Evolutionary conservation across 2,888 invertebrate species (phyloP).

Genomic region (Cotesia congregata): DNA sequence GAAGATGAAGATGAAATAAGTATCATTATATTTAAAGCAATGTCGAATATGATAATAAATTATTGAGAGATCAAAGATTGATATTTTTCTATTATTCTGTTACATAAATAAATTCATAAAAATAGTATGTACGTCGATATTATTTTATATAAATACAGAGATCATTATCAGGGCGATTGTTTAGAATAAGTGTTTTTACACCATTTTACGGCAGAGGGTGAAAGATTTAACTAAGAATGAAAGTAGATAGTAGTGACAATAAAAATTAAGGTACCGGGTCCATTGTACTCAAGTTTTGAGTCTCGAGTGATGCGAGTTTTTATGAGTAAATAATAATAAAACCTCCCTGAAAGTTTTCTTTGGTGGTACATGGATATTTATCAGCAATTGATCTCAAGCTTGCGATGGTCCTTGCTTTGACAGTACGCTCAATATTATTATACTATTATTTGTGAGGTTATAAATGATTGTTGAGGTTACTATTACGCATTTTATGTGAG

Average conservation of each 20-base stretch:
- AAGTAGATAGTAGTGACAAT: conserved; percentile 40
- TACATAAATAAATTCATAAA: conserved; percentile 12
- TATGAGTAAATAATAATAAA: conserved; percentile 32
- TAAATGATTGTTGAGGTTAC: conserved; percentile 47
- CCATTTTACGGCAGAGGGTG: not conserved
- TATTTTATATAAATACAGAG: conserved; percentile 1
- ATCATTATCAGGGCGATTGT: conserved; percentile 23
- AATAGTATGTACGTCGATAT: conserved; percentile 4
- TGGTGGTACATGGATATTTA: not conserved
- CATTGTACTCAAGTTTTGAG: conserved; percentile 42
- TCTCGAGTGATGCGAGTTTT: conserved; percentile 13
- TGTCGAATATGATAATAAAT: conserved; percentile 13
- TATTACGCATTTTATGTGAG: not conserved
- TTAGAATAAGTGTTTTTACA: not conserved
- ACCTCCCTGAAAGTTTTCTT: conserved; percentile 31
- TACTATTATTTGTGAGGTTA: conserved; percentile 32
- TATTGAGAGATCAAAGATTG: conserved; percentile 39
- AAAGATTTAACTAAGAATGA: conserved; percentile 46
- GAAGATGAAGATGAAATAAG: conserved; percentile 4
- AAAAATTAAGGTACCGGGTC: conserved; percentile 38
- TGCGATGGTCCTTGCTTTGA: not conserved
- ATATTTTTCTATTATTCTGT: conserved; percentile 32
- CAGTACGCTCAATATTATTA: conserved; percentile 35
- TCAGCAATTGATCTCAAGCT: not conserved
- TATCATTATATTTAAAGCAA: not conserved